Evolutionary conservation across 2,113 vertebrate species (phyloP).

Genomic region (Chionis minor): DNA sequence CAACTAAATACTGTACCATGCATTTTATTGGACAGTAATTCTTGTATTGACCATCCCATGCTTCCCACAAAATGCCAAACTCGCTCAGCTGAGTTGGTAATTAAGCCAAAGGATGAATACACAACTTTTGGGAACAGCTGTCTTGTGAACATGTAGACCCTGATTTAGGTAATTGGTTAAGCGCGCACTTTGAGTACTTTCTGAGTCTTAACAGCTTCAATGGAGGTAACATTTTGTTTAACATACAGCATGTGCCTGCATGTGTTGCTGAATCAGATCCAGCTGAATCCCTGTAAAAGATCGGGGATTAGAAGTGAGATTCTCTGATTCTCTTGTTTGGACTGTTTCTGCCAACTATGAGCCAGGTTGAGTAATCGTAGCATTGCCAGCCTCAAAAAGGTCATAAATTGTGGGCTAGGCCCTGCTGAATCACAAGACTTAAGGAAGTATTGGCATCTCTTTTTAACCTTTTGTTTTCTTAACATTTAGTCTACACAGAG

Average conservation of each 20-base stretch:
- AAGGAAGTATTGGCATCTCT: neutral
- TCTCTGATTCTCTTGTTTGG: slow-evolving; percentile 42
- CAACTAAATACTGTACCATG: neutral
- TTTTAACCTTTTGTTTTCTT: slow-evolving; percentile 19
- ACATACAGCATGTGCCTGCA: slow-evolving; percentile 35
- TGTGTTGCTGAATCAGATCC: slow-evolving; percentile 38
- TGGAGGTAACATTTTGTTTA: slow-evolving; percentile 34
- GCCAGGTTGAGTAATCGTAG: slow-evolving; percentile 43
- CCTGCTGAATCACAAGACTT: slow-evolving; percentile 19
- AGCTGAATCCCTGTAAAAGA: slow-evolving; percentile 47
- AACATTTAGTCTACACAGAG: neutral
- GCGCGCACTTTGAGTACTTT: neutral
- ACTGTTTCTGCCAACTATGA: slow-evolving; percentile 33
- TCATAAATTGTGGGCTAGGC: slow-evolving; percentile 26
- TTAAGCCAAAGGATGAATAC: neutral
- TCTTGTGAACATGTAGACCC: neutral
- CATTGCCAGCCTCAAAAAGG: neutral
- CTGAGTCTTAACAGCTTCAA: neutral
- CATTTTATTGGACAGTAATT: neutral
- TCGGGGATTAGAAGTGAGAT: slow-evolving; percentile 46
- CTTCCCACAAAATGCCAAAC: neutral
- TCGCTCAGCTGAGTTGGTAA: neutral
- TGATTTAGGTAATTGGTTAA: slow-evolving; percentile 11
- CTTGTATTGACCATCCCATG: neutral
- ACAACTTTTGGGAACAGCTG: neutral